These are phyloP conservation scores for Creontiades dilutus DNA, from an alignment of 2,888 invertebrate species.

Conservation along the genomic window DNA sequence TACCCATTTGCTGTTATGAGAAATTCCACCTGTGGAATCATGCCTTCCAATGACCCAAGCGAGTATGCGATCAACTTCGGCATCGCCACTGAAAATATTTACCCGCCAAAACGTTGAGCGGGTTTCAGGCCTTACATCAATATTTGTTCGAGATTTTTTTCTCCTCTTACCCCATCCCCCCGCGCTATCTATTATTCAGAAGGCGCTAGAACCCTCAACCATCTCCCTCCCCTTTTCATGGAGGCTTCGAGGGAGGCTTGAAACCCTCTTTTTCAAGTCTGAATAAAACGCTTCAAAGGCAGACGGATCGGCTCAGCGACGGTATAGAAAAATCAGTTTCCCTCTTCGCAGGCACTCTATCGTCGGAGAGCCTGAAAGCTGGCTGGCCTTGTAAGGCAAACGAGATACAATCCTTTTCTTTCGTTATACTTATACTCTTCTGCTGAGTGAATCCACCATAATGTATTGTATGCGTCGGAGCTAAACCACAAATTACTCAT, in stretches of 20 bases:
- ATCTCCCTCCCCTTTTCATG: constrained; percentile 14
- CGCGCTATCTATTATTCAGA: constrained; percentile 6
- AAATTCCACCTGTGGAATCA: constrained; percentile 12
- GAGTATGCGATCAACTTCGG: background rate
- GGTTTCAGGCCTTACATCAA: constrained; percentile 22
- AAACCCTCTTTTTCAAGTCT: constrained; percentile 6
- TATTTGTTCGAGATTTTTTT: constrained; percentile 37
- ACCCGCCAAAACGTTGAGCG: constrained; percentile 22
- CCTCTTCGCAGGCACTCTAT: background rate
- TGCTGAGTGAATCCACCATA: too few species aligned
- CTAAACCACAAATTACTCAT: too few species aligned
- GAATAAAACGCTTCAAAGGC: constrained; percentile 1
- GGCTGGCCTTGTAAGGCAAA: background rate
- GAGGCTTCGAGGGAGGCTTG: background rate
- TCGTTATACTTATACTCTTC: background rate
- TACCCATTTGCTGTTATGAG: background rate
- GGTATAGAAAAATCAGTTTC: background rate
- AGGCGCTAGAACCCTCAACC: background rate
- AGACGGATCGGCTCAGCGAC: background rate
- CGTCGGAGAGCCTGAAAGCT: background rate
- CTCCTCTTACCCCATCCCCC: background rate
- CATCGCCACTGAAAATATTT: constrained; percentile 9
- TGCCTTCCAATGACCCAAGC: constrained; percentile 8
- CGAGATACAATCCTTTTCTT: background rate
- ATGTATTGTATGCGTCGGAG: too few species aligned